Conservation (phyloP, 2,113 vertebrate genomes). For the Gopherus flavomarginatus region DNA sequence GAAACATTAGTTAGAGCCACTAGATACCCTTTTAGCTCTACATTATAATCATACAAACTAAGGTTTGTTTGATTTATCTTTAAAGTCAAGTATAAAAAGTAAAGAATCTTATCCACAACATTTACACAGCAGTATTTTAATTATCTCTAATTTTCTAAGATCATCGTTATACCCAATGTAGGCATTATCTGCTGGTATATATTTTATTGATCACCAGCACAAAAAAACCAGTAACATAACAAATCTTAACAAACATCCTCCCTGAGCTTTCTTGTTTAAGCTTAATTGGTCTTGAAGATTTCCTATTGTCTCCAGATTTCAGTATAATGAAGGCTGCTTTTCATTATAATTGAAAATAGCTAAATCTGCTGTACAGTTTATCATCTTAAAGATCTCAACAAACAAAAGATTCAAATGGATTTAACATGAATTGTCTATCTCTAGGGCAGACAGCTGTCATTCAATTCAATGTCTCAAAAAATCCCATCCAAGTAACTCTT, state of each 20-base stretch:
- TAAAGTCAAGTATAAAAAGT: background rate
- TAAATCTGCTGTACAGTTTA: conserved; percentile 8
- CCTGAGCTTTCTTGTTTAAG: background rate
- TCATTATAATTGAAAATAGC: conserved; percentile 32
- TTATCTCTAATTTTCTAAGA: background rate
- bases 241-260: background rate
- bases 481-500: conserved; percentile 10
- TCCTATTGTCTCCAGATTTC: conserved; percentile 37
- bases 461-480: background rate
- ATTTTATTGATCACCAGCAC: background rate
- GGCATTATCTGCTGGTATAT: background rate
- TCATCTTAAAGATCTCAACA: conserved; percentile 28
- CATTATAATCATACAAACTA: no score
- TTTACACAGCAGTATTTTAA: background rate
- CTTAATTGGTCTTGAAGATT: conserved; percentile 22
- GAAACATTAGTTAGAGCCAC: background rate
- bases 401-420: conserved; percentile 10
- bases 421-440: background rate
- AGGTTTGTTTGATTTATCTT: background rate
- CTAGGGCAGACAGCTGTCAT: background rate
- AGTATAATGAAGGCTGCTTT: background rate
- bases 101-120: background rate
- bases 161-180: background rate
- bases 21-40: background rate
- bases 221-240: background rate